Evolutionary conservation across 2,888 invertebrate species (phyloP).

Genomic region (Drosophila emarginata): DNA sequence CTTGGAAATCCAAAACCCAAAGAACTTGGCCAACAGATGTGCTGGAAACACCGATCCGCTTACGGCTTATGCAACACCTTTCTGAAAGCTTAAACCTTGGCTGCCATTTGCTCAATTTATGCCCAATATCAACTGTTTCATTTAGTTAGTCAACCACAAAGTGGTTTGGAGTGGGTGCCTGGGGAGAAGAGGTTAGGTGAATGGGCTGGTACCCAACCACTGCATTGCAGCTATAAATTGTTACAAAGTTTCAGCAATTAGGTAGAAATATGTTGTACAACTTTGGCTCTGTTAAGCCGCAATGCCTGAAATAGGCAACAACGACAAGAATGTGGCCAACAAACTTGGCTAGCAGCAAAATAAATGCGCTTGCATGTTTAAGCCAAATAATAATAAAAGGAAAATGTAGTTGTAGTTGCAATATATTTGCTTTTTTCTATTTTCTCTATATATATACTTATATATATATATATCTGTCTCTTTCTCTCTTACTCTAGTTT

Average conservation of each 20-base stretch:
- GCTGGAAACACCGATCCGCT: conserved; percentile 26
- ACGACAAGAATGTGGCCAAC: conserved; percentile 30
- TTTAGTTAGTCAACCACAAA: conserved; percentile 37
- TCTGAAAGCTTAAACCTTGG: conserved; percentile 19
- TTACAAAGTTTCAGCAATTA: conserved; percentile 67
- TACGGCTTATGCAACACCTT: conserved; percentile 34
- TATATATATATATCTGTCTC: no score
- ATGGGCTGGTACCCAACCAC: conserved; percentile 24
- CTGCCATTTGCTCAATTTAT: conserved; percentile 40
- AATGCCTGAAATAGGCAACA: conserved; percentile 33
- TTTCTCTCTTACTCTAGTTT: neutral
- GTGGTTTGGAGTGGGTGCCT: neutral
- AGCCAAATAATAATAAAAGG: conserved; percentile 65
- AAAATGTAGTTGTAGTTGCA: conserved; percentile 42
- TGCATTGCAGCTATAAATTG: conserved; percentile 72
- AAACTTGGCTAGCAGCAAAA: conserved; percentile 49
- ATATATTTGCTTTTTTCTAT: neutral
- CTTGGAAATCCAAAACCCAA: conserved; percentile 39
- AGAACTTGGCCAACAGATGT: conserved; percentile 25
- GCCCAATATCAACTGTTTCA: conserved; percentile 45
- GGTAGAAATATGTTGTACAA: conserved; percentile 60
- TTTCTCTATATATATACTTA: no score
- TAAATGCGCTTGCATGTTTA: conserved; percentile 68
- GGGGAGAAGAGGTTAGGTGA: neutral
- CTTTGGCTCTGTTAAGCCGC: conserved; percentile 32